Evolutionary conservation across 2,797 vertebrate genomes (phyloP).

Genomic region (Epinephelus awoara): DNA sequence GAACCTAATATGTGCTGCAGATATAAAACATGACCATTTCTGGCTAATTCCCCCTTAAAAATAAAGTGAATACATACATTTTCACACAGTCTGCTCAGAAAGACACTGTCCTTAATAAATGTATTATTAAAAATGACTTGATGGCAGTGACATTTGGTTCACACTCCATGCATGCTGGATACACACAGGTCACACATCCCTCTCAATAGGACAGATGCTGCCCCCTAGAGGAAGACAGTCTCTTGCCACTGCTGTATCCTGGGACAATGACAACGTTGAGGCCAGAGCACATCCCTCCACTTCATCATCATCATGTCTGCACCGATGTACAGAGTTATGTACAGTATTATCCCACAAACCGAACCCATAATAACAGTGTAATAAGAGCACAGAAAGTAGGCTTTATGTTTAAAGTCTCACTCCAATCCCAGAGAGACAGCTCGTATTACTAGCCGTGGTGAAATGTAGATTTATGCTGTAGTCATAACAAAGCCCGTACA

Average conservation of each 20-base stretch:
- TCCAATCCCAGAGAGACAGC: conserved; percentile 52
- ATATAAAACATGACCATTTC: not conserved
- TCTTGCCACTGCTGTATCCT: not conserved
- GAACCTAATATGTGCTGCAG: not conserved
- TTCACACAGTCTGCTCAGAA: no score
- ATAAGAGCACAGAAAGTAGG: conserved; percentile 36
- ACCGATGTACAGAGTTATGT: conserved; percentile 23
- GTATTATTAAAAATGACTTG: not conserved
- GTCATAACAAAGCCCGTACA: conserved; percentile 70
- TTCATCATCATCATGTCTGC: conserved; percentile 19
- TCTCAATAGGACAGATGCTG: conserved; percentile 29
- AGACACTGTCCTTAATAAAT: not conserved
- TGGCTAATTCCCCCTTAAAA: not conserved
- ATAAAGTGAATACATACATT: not conserved
- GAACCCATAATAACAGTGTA: conserved; percentile 64
- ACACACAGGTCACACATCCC: not conserved
- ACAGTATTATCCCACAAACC: conserved; percentile 59
- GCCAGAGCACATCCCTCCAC: not conserved
- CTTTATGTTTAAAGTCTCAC: conserved; percentile 46
- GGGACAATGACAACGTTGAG: conserved; percentile 13
- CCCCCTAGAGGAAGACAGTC: conserved; percentile 54
- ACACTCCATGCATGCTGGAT: not conserved
- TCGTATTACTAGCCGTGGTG: conserved; percentile 68
- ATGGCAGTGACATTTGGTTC: no score
- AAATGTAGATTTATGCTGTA: conserved; percentile 64